Base-by-base conservation (phyloP, 2,888 invertebrate species). In the Nomada flava region DNA sequence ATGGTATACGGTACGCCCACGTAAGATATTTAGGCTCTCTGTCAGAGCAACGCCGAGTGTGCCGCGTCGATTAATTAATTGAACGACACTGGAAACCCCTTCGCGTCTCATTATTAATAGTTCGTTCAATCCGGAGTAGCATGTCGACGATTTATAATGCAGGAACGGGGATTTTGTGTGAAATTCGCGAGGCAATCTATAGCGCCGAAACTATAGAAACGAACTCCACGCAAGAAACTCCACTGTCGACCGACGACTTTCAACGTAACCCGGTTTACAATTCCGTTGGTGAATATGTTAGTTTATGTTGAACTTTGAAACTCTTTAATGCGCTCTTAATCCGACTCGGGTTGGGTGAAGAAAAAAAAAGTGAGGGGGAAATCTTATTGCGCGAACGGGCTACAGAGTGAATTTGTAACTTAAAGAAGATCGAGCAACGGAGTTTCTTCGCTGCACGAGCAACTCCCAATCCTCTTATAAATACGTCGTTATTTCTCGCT, bases 281-380 rank as follows among this genome's bases (percentile, higher is more conserved):
- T 50, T 26, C 52, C 23, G 18, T 18, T 29, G 36, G 67, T 44
- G 71, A 82, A 82, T 59, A 71, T 11, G 67, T 60, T 57, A 42
- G 20, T 20, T 23, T 13, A 42, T 23, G 62, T 52, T 60, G 11
- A 23, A 18, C 2, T 42, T 47, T 20, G 59, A 36, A 57, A 71
- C 60, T 67, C 60, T 76, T 70, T 82, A 59, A 81, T 71, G 53
- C 70, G 20, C 63, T 70, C 70, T 79, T 65, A 74, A 73, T 79
- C 57, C 68, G 50, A 63, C 63, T 50, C 29, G 4, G 50, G 10
- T 7, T 23, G 15, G 29, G 52, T 26, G 23, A 70, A 70, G 11
- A 64, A 64, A 26, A 26, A 18, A 36, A 36, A 36, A 36, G 36
- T 1, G 36, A 36, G 26, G 13, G 29, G 47, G 55, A 59, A 80